A percentile compares a stretch with the other conserved stretches of the same genome.
These are phyloP conservation scores for Protobothrops mucrosquamatus DNA, from an alignment of 2,113 vertebrate genomes.

Conservation along the genomic window DNA sequence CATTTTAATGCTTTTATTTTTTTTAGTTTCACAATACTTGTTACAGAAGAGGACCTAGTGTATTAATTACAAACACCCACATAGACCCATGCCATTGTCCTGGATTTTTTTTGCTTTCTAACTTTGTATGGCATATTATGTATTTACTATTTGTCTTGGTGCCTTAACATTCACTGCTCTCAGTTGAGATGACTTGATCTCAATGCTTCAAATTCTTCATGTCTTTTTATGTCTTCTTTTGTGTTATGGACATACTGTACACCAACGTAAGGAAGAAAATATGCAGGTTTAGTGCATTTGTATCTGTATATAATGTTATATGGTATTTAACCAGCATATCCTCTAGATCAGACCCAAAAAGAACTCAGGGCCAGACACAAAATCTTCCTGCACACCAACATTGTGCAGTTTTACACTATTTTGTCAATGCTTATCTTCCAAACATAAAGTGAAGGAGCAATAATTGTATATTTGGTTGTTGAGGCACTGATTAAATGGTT, in stretches of 20 bases:
- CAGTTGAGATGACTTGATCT: background rate
- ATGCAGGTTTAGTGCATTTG: background rate
- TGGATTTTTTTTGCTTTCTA: background rate
- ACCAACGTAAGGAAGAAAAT: background rate
- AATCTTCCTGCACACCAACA: background rate
- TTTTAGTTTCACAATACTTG: background rate
- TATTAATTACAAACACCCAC: background rate
- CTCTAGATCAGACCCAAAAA: background rate
- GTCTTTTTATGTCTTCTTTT: background rate
- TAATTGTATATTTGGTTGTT: background rate
- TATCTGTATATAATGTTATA: background rate
- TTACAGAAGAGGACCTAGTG: background rate
- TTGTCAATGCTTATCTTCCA: background rate
- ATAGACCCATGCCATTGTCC: background rate
- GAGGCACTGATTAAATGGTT: background rate
- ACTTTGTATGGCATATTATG: background rate
- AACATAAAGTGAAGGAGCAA: background rate
- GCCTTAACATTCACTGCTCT: background rate
- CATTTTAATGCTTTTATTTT: background rate
- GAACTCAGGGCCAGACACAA: background rate
- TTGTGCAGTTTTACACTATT: background rate
- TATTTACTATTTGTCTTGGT: background rate
- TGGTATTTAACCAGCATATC: background rate
- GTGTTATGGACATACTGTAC: background rate
- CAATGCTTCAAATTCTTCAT: background rate